These are phyloP conservation scores for Alethe diademata DNA, from an alignment of 2,113 vertebrate genomes.

Conservation along the genomic window DNA sequence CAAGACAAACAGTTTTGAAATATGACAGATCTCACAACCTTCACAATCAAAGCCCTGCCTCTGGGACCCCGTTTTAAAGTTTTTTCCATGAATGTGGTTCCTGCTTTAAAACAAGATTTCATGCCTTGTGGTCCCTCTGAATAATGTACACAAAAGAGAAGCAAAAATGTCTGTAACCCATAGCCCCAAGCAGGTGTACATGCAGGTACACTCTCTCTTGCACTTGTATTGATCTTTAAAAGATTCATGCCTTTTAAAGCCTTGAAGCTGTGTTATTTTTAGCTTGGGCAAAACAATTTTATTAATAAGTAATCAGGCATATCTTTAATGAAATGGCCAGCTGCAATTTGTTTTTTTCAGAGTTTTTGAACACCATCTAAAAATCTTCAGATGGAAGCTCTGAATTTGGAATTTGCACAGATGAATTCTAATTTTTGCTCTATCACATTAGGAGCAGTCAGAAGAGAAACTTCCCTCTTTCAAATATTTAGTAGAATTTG, in stretches of 20 bases:
- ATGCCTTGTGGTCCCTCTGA: background rate
- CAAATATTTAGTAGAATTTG: background rate
- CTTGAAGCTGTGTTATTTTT: background rate
- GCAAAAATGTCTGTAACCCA: background rate
- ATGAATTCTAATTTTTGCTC: background rate
- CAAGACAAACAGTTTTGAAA: background rate
- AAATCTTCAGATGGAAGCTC: background rate
- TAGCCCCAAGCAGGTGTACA: background rate
- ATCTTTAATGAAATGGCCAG: background rate
- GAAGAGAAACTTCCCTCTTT: background rate
- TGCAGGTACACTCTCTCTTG: background rate
- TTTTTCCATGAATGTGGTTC: background rate
- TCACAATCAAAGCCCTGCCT: background rate
- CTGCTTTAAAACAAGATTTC: background rate
- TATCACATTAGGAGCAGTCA: background rate
- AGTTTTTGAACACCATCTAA: background rate
- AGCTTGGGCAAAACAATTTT: background rate
- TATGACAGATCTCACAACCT: background rate
- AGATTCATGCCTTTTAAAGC: background rate
- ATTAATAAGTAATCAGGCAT: background rate
- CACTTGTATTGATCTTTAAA: background rate
- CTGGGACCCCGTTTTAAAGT: background rate
- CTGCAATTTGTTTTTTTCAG: background rate
- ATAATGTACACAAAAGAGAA: rapidly evolving
- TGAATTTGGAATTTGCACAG: background rate